Conservation (phyloP, 2,113 vertebrate species). For the Leptobrachium leishanense region DNA sequence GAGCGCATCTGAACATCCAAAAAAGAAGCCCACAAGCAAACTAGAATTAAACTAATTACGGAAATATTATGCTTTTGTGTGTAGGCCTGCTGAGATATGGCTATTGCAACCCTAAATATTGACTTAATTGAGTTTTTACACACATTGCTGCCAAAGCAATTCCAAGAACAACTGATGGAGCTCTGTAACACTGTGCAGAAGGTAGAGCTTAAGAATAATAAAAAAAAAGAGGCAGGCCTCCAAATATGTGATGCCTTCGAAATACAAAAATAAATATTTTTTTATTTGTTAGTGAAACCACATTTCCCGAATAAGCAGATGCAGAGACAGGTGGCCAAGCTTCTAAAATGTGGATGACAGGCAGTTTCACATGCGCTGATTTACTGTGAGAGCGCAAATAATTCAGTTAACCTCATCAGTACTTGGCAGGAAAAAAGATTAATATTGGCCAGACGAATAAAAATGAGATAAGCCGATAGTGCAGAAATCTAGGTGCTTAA, state of each 20-base stretch:
- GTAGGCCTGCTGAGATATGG: no score
- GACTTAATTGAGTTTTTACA: no score
- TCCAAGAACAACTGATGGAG: background rate
- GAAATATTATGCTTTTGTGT: no score
- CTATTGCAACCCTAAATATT: no score
- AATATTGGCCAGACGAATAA: slow-evolving; percentile 33
- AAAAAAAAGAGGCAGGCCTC: slow-evolving; percentile 7
- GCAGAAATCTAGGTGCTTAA: background rate
- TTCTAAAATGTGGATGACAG: slow-evolving; percentile 13
- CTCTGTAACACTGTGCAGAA: background rate
- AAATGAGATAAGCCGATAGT: slow-evolving; percentile 16
- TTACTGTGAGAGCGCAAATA: slow-evolving; percentile 45
- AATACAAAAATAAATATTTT: slow-evolving; percentile 10
- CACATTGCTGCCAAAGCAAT: background rate
- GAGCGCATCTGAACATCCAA: no score
- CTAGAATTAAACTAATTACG: no score
- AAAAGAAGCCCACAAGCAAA: no score
- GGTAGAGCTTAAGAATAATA: background rate
- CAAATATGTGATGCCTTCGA: slow-evolving; percentile 20
- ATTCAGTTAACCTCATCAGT: slow-evolving; percentile 48
- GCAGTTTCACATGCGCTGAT: slow-evolving; percentile 27
- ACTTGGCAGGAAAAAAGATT: slow-evolving; percentile 33
- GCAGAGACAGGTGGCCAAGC: slow-evolving; percentile 37
- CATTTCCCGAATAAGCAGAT: slow-evolving; percentile 20
- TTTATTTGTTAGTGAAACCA: slow-evolving; percentile 3